A percentile compares a stretch with the other conserved stretches of the same genome.
phyloP scores from a whole-genome alignment of 2,113 vertebrate species.

The Clarias macrocephalus region DNA sequence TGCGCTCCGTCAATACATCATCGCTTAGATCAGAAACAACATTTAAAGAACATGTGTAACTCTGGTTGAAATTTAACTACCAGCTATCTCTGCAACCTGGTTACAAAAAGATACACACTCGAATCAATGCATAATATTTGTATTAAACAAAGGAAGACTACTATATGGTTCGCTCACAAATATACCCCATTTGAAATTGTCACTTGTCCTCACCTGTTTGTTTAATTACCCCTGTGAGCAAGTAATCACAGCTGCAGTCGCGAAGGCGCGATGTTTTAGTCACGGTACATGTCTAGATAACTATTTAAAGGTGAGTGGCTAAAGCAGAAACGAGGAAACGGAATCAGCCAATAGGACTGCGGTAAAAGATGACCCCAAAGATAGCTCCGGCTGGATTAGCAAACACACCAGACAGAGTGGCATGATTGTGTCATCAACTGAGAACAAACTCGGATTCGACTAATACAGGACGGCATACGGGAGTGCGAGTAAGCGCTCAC shows the following conservation, averaged over 20 bases:
- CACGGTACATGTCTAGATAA: conserved; percentile 3
- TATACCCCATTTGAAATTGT: too few species aligned
- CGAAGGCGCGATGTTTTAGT: conserved; percentile 2
- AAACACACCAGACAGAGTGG: conserved; percentile 35
- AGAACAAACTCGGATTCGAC: conserved; percentile 26
- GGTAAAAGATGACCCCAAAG: conserved; percentile 30
- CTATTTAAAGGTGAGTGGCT: conserved; percentile 38
- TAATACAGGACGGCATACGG: neutral
- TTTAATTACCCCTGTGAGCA: neutral
- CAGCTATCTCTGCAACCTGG: neutral
- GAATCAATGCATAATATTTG: neutral
- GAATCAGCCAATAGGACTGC: conserved; percentile 21
- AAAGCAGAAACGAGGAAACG: conserved; percentile 10
- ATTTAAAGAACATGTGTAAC: neutral
- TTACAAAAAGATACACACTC: neutral
- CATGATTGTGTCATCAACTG: conserved; percentile 30
- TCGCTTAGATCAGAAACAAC: neutral
- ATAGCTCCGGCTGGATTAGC: conserved; percentile 34
- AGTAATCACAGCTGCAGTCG: neutral
- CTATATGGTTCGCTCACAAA: neutral
- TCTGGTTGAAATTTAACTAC: conserved; percentile 27
- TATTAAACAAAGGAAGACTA: neutral
- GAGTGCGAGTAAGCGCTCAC: too few species aligned
- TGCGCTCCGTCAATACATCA: neutral
- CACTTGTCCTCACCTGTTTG: conserved; percentile 2